Conservation (phyloP, 2,113 vertebrate species). For the Hippoglossus stenolepis region DNA sequence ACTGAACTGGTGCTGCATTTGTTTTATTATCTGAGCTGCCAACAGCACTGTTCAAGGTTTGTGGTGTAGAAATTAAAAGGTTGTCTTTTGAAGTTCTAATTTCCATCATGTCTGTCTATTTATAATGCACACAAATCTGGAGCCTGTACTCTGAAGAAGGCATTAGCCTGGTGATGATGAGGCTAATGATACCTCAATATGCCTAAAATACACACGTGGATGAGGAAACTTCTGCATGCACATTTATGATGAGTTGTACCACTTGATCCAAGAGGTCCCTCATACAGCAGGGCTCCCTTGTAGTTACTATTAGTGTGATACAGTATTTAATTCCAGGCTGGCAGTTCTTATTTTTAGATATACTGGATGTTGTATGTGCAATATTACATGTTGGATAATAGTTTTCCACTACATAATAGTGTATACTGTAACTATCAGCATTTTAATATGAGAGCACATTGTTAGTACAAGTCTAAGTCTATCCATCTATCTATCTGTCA, state of each 20-base stretch:
- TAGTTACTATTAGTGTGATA: too few relatives aligned
- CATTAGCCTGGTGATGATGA: conserved; percentile 1
- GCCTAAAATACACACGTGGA: not conserved
- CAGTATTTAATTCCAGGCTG: too few relatives aligned
- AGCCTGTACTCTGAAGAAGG: not conserved
- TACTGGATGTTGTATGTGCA: too few relatives aligned
- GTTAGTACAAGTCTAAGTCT: too few relatives aligned
- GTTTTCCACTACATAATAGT: too few relatives aligned
- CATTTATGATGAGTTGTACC: not conserved
- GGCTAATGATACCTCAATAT: conserved; percentile 3
- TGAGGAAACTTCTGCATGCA: too few relatives aligned
- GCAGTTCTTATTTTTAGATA: not conserved
- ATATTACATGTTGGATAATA: too few relatives aligned
- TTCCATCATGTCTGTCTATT: not conserved
- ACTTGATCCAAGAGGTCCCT: not conserved
- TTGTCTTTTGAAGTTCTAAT: not conserved
- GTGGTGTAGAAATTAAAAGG: not conserved
- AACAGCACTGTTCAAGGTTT: not conserved
- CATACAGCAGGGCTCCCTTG: not conserved
- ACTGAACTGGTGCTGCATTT: not conserved
- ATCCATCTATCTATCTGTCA: too few relatives aligned
- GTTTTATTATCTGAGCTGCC: not conserved
- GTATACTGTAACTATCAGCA: too few relatives aligned
- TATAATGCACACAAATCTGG: not conserved
- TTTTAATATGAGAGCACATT: too few relatives aligned